These are phyloP conservation scores for Neoscelio sp. DNA, from an alignment of 2,888 invertebrate genomes.

Conservation along the genomic window DNA sequence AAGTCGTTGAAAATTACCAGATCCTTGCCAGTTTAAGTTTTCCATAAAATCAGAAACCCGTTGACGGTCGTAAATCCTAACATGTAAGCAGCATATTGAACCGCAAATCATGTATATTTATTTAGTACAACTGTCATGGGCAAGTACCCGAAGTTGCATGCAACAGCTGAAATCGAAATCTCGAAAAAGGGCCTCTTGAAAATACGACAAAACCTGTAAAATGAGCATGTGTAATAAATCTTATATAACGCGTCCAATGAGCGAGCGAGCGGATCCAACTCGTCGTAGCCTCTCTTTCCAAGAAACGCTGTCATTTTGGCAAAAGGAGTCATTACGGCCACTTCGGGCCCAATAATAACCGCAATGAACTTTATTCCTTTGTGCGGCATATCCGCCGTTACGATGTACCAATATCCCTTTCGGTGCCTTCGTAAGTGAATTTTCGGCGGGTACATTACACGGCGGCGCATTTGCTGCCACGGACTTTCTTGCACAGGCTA, in stretches of 20 bases:
- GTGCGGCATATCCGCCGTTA: conserved; percentile 33
- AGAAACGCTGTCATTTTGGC: conserved; percentile 34
- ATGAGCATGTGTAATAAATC: conserved; percentile 32
- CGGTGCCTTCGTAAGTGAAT: conserved; percentile 49
- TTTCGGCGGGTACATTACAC: conserved; percentile 24
- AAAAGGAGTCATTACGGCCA: conserved; percentile 27
- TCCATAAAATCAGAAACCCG: conserved; percentile 8
- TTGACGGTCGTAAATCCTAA: too few relatives aligned
- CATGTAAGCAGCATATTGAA: too few relatives aligned
- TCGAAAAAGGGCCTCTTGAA: conserved; percentile 8
- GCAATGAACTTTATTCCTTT: conserved; percentile 50
- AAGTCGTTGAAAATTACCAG: too few relatives aligned
- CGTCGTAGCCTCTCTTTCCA: conserved; percentile 6
- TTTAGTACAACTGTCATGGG: too few relatives aligned
- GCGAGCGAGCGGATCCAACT: neutral
- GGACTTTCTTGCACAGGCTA: conserved; percentile 44
- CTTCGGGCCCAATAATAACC: conserved; percentile 36
- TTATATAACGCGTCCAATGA: conserved; percentile 35
- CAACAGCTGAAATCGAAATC: conserved; percentile 28
- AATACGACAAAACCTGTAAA: neutral
- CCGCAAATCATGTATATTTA: too few relatives aligned
- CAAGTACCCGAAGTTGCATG: too few relatives aligned
- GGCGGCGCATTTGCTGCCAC: neutral
- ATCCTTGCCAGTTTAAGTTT: too few relatives aligned
- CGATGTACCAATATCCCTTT: conserved; percentile 48